Evolutionary conservation across 37 sponge, comb jelly and placozoan species (phyloP).

Genomic region (Aplysina aerophoba): DNA sequence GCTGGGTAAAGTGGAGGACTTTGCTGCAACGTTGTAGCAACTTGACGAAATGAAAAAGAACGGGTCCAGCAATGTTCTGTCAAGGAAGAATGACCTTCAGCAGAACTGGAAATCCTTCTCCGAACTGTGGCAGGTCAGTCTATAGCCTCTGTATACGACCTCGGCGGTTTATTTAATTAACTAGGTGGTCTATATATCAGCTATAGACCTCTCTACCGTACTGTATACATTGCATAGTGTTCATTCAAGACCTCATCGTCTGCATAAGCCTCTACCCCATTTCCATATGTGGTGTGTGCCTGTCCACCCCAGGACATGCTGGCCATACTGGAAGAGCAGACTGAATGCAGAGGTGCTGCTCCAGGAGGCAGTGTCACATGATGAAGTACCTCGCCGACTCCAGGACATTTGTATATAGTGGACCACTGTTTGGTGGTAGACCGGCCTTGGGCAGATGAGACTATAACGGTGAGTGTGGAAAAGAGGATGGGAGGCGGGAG

Average conservation of each 20-base stretch:
- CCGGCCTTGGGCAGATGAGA: not conserved
- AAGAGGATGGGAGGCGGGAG: constrained; percentile 13
- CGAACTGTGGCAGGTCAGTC: no score
- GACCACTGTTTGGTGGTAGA: constrained; percentile 48
- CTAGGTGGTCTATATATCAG: no score
- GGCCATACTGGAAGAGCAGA: constrained; percentile 48
- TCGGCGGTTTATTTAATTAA: no score
- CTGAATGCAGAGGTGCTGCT: constrained; percentile 58
- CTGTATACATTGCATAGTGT: no score
- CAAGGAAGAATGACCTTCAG: constrained; percentile 64
- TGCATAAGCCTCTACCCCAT: no score
- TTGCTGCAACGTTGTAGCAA: constrained; percentile 38
- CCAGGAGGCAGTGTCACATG: constrained; percentile 35
- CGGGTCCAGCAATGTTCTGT: constrained; percentile 71
- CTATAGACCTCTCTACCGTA: no score
- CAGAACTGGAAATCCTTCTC: constrained; percentile 67
- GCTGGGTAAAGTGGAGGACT: constrained; percentile 20
- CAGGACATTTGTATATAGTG: constrained; percentile 31
- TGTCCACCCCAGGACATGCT: constrained; percentile 18
- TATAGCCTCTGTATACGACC: no score
- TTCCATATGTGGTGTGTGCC: no score
- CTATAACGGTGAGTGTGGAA: not conserved
- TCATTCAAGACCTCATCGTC: no score
- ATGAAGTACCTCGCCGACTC: constrained; percentile 45
- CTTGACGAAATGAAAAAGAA: constrained; percentile 69